Evolutionary conservation across 2,797 vertebrate species (phyloP).

Genomic region (Phataginus tetradactyla): DNA sequence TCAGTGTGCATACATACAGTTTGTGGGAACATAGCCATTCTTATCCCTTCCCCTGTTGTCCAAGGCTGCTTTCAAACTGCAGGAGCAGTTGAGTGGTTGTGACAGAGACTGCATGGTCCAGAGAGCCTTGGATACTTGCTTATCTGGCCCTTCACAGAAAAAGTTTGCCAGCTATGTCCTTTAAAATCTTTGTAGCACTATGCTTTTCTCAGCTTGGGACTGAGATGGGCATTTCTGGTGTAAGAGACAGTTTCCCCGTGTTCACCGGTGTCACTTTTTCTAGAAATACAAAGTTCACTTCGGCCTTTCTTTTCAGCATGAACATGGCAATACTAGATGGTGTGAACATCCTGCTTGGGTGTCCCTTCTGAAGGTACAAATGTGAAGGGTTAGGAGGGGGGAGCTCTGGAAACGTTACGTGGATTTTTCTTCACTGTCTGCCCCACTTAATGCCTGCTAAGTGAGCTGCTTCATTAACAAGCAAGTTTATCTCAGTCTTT

Average conservation of each 20-base stretch:
- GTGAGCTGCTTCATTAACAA: neutral
- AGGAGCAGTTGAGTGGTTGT: neutral
- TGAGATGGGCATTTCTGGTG: neutral
- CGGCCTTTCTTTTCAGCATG: neutral
- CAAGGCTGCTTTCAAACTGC: neutral
- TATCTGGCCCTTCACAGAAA: neutral
- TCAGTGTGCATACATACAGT: neutral
- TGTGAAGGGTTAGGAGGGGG: neutral
- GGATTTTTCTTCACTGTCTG: neutral
- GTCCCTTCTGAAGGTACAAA: neutral
- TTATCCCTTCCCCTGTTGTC: neutral
- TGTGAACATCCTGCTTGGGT: neutral
- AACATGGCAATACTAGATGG: neutral
- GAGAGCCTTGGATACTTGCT: neutral
- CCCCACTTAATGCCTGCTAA: neutral
- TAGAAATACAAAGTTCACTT: neutral
- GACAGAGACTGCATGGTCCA: neutral
- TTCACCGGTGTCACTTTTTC: neutral
- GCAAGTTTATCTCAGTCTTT: neutral
- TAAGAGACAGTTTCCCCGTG: neutral
- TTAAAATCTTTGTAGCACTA: neutral
- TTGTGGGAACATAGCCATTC: neutral
- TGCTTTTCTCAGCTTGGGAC: neutral
- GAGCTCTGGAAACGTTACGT: neutral
- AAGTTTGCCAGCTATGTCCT: neutral